Conservation (phyloP, 2,113 vertebrate genomes). For the Petromus typicus region DNA sequence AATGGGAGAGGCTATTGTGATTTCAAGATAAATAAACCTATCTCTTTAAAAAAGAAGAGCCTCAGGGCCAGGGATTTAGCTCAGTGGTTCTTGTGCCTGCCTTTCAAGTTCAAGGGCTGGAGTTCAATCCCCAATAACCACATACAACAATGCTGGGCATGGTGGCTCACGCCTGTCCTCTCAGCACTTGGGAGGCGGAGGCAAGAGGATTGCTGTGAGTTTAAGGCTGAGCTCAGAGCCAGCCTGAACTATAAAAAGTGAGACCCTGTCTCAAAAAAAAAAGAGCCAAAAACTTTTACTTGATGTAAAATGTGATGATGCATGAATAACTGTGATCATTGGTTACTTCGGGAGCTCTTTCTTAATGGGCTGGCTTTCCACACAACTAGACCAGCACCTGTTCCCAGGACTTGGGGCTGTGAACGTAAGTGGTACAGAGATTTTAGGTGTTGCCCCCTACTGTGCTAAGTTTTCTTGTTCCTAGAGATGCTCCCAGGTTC, state of each 20-base stretch:
- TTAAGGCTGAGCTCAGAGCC: no score
- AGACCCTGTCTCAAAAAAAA: no score
- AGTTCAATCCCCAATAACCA: no score
- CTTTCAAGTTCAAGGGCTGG: no score
- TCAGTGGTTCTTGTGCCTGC: no score
- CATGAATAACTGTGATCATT: background rate
- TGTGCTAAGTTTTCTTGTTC: background rate
- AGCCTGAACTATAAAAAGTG: no score
- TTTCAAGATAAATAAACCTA: conserved; percentile 16
- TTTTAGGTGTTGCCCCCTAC: background rate
- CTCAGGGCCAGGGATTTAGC: no score
- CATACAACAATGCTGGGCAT: no score
- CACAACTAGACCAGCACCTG: background rate
- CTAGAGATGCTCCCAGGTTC: background rate
- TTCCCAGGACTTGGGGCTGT: background rate
- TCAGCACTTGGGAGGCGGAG: no score
- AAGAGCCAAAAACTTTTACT: background rate
- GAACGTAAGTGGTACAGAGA: background rate
- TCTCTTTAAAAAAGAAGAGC: background rate
- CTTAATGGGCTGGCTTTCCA: background rate
- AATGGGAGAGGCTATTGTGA: background rate
- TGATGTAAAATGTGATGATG: background rate
- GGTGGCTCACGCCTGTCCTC: no score
- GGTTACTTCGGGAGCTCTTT: background rate
- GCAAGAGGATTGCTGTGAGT: no score